phyloP scores from a whole-genome alignment of 2,113 vertebrate species.

The Stegastes partitus region DNA sequence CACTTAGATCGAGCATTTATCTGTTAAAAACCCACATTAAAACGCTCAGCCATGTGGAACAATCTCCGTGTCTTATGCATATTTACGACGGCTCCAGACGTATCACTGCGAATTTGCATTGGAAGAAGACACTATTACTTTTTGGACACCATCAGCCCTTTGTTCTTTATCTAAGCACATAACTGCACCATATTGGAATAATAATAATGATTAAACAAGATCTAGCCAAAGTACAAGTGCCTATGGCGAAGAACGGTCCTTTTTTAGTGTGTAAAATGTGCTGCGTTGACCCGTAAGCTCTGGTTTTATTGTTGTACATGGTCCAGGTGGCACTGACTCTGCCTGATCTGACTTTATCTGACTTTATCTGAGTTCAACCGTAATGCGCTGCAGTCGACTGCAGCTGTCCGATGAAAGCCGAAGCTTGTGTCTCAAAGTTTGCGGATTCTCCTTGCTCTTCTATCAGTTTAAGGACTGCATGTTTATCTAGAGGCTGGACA shows the following conservation, averaged over 20 bases:
- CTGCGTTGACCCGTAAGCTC: neutral
- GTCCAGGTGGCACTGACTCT: slow-evolving; percentile 25
- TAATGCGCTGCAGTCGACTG: neutral
- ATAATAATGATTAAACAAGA: neutral
- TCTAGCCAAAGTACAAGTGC: neutral
- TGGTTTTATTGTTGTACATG: slow-evolving; percentile 15
- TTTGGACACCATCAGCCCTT: neutral
- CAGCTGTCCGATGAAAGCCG: slow-evolving; percentile 10
- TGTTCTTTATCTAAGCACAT: slow-evolving; percentile 4
- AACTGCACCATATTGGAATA: slow-evolving; percentile 4
- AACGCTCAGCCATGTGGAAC: slow-evolving; percentile 34
- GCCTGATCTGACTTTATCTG: neutral
- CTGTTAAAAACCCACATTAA: slow-evolving; percentile 29
- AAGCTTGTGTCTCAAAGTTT: slow-evolving; percentile 24
- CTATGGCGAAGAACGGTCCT: neutral
- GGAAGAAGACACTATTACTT: neutral
- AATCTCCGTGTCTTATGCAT: neutral
- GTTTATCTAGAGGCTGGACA: slow-evolving; percentile 21
- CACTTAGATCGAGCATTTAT: slow-evolving; percentile 43
- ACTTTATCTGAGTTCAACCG: slow-evolving; percentile 16
- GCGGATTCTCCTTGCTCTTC: slow-evolving; percentile 8
- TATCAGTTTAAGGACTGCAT: slow-evolving; percentile 33
- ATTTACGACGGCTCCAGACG: slow-evolving; percentile 31
- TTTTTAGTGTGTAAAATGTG: neutral
- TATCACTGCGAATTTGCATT: neutral